Percentiles rank a stretch among this genome's conserved stretches.
Conservation (phyloP, 2,113 vertebrate species). For the Lampris megalopsis region DNA sequence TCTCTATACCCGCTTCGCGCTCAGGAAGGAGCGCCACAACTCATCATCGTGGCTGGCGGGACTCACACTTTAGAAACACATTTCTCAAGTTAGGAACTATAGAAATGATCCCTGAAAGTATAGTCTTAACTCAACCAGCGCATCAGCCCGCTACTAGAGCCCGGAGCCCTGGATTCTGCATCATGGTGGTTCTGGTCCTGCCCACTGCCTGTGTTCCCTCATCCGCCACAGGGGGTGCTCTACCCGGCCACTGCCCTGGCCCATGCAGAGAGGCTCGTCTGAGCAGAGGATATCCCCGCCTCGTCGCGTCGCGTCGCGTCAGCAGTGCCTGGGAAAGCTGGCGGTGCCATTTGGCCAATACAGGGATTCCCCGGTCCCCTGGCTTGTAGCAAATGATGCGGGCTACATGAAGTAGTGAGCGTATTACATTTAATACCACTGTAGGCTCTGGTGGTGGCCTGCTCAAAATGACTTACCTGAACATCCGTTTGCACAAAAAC, state of each 20-base stretch:
- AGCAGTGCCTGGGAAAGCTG: constrained; percentile 12
- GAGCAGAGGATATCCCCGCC: neutral
- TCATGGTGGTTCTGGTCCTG: too few relatives aligned
- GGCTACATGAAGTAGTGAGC: constrained; percentile 33
- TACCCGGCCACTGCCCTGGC: neutral
- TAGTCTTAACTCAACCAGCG: too few relatives aligned
- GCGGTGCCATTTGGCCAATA: constrained; percentile 35
- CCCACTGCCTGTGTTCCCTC: neutral
- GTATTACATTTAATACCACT: neutral
- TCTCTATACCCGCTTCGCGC: too few relatives aligned
- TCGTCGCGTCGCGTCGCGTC: neutral
- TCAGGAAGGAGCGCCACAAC: too few relatives aligned
- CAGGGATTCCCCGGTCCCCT: constrained; percentile 1
- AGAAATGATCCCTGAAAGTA: too few relatives aligned
- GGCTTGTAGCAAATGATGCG: constrained; percentile 22
- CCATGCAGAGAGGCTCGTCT: constrained; percentile 1
- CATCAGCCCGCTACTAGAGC: too few relatives aligned
- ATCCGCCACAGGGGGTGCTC: neutral
- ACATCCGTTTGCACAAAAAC: too few relatives aligned
- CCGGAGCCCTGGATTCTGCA: too few relatives aligned
- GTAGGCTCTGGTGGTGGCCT: neutral
- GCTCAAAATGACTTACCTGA: neutral
- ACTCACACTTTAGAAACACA: too few relatives aligned
- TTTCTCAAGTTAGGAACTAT: too few relatives aligned
- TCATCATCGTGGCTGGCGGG: too few relatives aligned